Evolutionary conservation across 2,888 invertebrate genomes (phyloP).

Genomic region (Parochlus steinenii): DNA sequence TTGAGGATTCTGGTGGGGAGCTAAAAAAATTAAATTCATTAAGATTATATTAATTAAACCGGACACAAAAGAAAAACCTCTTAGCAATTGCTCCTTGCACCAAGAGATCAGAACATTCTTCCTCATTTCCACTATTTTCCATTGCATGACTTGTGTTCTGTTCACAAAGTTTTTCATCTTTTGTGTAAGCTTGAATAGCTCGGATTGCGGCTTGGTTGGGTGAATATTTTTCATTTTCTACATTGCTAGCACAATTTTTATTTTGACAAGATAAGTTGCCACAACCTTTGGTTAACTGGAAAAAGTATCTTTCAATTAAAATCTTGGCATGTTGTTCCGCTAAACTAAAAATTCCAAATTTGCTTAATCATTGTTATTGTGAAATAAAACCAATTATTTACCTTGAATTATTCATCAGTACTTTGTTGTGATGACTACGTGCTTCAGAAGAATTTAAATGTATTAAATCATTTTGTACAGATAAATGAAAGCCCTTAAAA

Average conservation of each 20-base stretch:
- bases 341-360: too few species aligned
- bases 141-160: slow-evolving; percentile 19
- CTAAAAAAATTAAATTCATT: too few species aligned
- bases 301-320: slow-evolving; percentile 82
- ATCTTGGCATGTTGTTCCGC: slow-evolving; percentile 58
- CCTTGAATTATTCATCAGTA: slow-evolving; percentile 32
- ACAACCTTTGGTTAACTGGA: slow-evolving; percentile 82
- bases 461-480: background rate
- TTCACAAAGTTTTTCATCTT: slow-evolving; percentile 73
- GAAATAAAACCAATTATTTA: too few species aligned
- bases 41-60: too few species aligned
- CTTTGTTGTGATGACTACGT: slow-evolving; percentile 29
- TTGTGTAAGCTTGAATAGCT: slow-evolving; percentile 71
- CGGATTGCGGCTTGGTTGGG: slow-evolving; percentile 83
- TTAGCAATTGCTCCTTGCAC: background rate
- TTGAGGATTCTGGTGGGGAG: too few species aligned
- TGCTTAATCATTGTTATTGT: slow-evolving; percentile 29
- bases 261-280: slow-evolving; percentile 78
- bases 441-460: background rate
- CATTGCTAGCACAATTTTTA: slow-evolving; percentile 77
- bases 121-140: background rate
- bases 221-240: slow-evolving; percentile 56
- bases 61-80: too few species aligned
- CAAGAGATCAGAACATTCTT: background rate
- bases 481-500: too few species aligned